phyloP scores from a whole-genome alignment of 2,113 vertebrate genomes.

The Pterocles orientalis region DNA sequence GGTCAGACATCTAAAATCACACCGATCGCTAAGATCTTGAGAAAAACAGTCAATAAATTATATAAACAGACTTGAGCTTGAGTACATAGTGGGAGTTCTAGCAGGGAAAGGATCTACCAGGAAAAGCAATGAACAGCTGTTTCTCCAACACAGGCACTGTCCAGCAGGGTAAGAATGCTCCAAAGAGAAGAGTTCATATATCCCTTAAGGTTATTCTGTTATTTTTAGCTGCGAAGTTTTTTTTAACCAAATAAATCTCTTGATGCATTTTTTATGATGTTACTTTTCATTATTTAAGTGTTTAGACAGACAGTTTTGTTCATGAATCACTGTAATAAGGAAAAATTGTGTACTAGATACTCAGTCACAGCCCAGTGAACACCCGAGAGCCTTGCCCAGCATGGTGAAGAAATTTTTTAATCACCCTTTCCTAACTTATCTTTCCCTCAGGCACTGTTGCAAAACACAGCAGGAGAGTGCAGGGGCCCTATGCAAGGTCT shows the following conservation, averaged over 20 bases:
- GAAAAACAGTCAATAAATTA: neutral
- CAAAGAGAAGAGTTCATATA: neutral
- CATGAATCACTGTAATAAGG: neutral
- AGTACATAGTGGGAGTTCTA: neutral
- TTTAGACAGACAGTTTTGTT: neutral
- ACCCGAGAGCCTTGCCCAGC: neutral
- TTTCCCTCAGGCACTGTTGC: neutral
- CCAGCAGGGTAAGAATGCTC: neutral
- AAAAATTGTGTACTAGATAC: neutral
- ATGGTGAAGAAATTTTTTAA: neutral
- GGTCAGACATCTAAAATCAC: neutral
- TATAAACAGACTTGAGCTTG: neutral
- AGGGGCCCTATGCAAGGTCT: conserved; percentile 18
- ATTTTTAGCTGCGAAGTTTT: neutral
- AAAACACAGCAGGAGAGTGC: conserved; percentile 28
- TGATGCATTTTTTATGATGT: neutral
- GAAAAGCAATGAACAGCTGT: neutral
- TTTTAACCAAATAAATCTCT: neutral
- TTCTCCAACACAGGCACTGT: neutral
- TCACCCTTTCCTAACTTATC: neutral
- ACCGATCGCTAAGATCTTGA: neutral
- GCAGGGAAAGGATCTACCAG: neutral
- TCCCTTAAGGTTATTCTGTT: neutral
- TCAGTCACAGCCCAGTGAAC: neutral
- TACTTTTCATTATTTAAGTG: neutral